phyloP scores from a whole-genome alignment of 2,113 vertebrate species.

The Agelaius tricolor region DNA sequence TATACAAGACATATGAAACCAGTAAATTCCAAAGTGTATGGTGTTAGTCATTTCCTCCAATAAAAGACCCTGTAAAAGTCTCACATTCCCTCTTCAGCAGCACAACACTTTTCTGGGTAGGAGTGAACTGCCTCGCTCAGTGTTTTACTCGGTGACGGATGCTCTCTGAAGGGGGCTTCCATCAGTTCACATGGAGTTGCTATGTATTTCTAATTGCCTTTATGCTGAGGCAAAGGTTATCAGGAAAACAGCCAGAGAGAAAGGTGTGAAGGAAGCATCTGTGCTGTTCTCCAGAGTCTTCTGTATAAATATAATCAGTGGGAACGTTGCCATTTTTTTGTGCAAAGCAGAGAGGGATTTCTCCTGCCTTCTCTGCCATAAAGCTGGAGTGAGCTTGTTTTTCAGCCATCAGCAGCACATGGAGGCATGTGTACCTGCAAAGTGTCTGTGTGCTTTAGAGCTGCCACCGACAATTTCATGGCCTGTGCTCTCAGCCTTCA shows the following conservation, averaged over 20 bases:
- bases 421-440: fast-evolving
- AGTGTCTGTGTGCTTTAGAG: neutral
- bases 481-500: neutral
- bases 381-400: neutral
- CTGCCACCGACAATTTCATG: neutral
- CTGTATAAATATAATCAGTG: neutral
- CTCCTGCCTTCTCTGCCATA: neutral
- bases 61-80: neutral
- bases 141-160: fast-evolving
- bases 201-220: neutral
- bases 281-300: neutral
- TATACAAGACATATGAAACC: neutral
- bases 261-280: neutral
- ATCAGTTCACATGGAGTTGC: neutral
- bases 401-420: neutral
- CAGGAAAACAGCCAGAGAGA: neutral
- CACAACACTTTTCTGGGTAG: neutral
- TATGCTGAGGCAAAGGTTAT: neutral
- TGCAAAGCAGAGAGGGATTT: neutral
- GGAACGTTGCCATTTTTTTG: neutral
- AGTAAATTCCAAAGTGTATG: neutral
- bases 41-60: neutral
- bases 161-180: neutral
- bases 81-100: neutral
- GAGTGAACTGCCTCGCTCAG: neutral